Base-by-base conservation (phyloP, 2,888 invertebrate genomes). In the Micoletzkya japonica region DNA sequence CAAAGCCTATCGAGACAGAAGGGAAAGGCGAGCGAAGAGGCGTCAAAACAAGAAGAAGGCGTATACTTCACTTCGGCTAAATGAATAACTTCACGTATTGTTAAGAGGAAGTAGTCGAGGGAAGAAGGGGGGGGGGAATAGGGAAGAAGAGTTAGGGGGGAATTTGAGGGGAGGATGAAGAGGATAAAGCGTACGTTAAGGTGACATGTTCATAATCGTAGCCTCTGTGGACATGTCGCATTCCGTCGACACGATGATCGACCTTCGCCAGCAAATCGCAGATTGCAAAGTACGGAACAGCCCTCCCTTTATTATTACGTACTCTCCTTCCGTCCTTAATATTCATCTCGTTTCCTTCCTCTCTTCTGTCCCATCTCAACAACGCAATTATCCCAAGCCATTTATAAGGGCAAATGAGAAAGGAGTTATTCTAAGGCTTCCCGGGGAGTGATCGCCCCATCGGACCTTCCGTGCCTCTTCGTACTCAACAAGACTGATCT, bases 161-260 rank as follows among this genome's bases (percentile, higher is more conserved):
- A n/a, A 7, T 28, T 56, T 44, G 10, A 10, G 44, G 44, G 44
- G 10, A 20, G 10, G 44, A 44, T 14, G 44, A 44, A 44, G 44
- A 59, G 59, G 30, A n/a, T 30, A 7, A 36, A 30, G 30, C 28
- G n/a, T 26, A 24, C 17, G 39, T 68, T 1, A 54, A 77, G 77
- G 77, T 49, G 77, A 77, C 59, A 77, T 77, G 69, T 77, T 77
- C 72, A 64, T 77, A 6, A 57, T 77, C n/a, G 77, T 77, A 28
- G 44, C 71, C 24, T 72, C 75, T 4, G 77, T 75, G n/a, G 77
- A 77, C 56, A 58, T 70, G 30, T 64, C 72, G 20, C 61, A 74
- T 26, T 74, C 75, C 37, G 71, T 77, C 44, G 63, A 72, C 34
- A 67, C 72, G 32, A 72, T 78, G 70, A 56, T 72, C 44, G 77